Evolutionary conservation across 2,888 invertebrate species (phyloP).

Genomic region (Carpatolechia fugitivella): DNA sequence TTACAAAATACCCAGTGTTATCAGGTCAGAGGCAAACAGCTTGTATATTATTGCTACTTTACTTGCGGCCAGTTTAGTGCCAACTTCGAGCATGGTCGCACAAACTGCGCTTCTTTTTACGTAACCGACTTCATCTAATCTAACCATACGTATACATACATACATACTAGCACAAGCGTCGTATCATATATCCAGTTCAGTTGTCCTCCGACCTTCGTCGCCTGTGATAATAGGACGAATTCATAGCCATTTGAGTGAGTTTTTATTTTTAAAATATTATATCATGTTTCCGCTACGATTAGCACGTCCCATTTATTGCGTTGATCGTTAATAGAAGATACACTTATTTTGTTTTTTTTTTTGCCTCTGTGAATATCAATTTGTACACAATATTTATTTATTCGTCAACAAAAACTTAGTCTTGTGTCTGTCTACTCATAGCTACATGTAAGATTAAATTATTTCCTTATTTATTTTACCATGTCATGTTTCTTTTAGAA

Average conservation of each 20-base stretch:
- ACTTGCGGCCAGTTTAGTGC: slow-evolving; percentile 24
- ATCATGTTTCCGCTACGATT: background rate
- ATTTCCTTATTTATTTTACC: too few species aligned
- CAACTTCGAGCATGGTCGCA: background rate
- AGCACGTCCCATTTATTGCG: background rate
- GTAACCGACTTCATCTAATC: too few species aligned
- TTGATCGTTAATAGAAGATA: background rate
- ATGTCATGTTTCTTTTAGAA: too few species aligned
- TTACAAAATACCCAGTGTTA: slow-evolving; percentile 43
- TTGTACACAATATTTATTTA: background rate
- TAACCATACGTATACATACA: background rate
- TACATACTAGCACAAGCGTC: background rate
- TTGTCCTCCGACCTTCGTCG: slow-evolving; percentile 19
- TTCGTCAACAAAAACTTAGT: background rate
- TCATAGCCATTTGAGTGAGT: slow-evolving; percentile 16
- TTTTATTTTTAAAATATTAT: background rate
- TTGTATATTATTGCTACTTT: background rate
- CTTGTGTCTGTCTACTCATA: background rate
- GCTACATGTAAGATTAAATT: background rate
- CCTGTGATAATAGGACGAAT: slow-evolving; percentile 13
- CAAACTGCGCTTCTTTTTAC: background rate
- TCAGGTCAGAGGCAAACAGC: slow-evolving; percentile 33
- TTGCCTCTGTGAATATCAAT: background rate
- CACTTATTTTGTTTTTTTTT: background rate
- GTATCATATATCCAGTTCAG: slow-evolving; percentile 11